phyloP scores from a whole-genome alignment of 2,113 vertebrate species.

The Eulemur macaco region DNA sequence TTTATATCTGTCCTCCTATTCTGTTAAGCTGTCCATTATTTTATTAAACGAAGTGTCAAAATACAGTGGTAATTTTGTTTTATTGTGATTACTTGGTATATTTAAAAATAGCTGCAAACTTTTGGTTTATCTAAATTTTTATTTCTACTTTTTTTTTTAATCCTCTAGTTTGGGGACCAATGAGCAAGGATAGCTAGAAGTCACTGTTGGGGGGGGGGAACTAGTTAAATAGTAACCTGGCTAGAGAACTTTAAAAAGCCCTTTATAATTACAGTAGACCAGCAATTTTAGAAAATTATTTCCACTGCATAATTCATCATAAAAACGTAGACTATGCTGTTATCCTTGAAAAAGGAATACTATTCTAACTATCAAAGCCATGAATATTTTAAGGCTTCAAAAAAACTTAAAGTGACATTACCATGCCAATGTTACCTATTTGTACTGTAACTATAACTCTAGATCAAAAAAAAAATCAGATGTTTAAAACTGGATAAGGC shows the following conservation, averaged over 20 bases:
- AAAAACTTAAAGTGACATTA: neutral
- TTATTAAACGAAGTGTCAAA: neutral
- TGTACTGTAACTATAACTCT: slow-evolving; percentile 49
- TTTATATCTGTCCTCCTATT: neutral
- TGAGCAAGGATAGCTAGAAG: neutral
- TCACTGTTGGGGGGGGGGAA: neutral
- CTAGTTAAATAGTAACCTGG: slow-evolving; percentile 15
- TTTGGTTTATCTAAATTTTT: neutral
- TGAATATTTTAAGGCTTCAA: neutral
- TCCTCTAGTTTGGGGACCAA: neutral
- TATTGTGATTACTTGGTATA: neutral
- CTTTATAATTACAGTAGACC: neutral
- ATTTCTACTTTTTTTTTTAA: neutral
- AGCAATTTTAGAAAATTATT: slow-evolving; percentile 28
- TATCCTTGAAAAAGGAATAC: neutral
- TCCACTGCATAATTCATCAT: slow-evolving; percentile 23
- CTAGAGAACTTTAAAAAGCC: neutral
- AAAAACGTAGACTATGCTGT: slow-evolving; percentile 8
- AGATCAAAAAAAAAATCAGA: slow-evolving; percentile 52
- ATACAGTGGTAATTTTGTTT: neutral
- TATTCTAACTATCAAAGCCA: neutral
- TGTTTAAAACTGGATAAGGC: slow-evolving; percentile 45
- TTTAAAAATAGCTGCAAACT: neutral
- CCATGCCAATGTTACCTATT: slow-evolving; percentile 38
- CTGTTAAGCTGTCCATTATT: neutral